Conservation (phyloP, 2,797 vertebrate species). For the Tragelaphus eurycerus region DNA sequence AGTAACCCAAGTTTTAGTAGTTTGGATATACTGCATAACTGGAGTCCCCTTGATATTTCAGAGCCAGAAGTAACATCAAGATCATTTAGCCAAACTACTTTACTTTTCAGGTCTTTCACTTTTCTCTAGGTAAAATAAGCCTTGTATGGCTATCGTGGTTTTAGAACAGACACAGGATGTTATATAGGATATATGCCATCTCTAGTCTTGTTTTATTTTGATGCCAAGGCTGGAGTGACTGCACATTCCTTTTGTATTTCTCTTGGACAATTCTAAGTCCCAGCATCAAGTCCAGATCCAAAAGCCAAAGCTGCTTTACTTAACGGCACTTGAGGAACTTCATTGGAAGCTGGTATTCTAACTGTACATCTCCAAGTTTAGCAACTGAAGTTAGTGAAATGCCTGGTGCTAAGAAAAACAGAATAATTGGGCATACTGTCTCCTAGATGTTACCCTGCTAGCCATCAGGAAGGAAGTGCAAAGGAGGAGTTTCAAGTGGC, state of each 20-base stretch:
- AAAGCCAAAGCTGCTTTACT: constrained; percentile 9
- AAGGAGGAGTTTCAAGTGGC: not conserved
- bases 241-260: not conserved
- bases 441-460: not conserved
- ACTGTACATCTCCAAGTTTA: not conserved
- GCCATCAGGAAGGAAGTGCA: not conserved
- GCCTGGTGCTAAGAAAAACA: not conserved
- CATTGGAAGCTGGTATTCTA: not conserved
- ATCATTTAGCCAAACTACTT: not conserved
- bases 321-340: not conserved
- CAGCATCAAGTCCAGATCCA: not conserved
- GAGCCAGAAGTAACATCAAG: not conserved
- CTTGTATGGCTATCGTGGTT: not conserved
- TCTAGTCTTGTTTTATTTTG: not conserved
- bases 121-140: not conserved
- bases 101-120: not conserved
- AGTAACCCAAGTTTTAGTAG: not conserved
- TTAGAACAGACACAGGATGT: not conserved
- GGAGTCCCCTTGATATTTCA: not conserved
- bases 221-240: not conserved
- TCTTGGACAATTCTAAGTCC: not conserved
- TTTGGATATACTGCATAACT: not conserved
- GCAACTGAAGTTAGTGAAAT: not conserved
- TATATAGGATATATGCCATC: not conserved
- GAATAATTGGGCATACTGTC: not conserved